These are phyloP conservation scores for Cheiracanthium punctorium DNA, from an alignment of 2,888 invertebrate species.

Conservation along the genomic window DNA sequence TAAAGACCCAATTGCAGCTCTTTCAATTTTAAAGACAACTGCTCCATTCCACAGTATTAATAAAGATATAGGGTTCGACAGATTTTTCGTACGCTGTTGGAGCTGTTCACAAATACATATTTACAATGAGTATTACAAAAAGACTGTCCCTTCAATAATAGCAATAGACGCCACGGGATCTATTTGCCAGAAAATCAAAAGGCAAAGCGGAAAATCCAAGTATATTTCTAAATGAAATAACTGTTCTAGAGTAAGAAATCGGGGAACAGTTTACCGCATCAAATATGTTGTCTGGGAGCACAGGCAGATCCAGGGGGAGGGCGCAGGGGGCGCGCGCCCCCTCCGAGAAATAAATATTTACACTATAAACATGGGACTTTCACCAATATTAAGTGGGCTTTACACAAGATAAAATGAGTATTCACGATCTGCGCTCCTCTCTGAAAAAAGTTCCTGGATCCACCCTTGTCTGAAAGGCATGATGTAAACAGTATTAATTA, in stretches of 20 bases:
- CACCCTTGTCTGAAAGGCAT: no score
- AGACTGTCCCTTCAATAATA: not conserved
- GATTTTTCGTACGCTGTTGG: not conserved
- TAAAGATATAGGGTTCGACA: not conserved
- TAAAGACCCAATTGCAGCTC: not conserved
- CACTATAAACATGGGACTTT: no score
- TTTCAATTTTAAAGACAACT: not conserved
- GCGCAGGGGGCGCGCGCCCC: no score
- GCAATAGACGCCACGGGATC: not conserved
- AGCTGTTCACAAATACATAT: not conserved
- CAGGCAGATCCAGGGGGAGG: no score
- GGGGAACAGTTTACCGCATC: not conserved
- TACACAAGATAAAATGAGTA: no score
- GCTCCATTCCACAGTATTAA: not conserved
- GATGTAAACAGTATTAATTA: no score
- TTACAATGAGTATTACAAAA: not conserved
- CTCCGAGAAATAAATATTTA: no score
- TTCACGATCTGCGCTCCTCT: no score
- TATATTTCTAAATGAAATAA: constrained; percentile 10
- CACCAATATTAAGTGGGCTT: no score
- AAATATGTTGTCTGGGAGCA: not conserved
- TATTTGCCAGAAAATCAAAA: not conserved
- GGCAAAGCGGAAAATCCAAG: not conserved
- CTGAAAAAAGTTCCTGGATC: no score
- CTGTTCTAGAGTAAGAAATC: not conserved